These are phyloP conservation scores for Ciconia nigra DNA, from an alignment of 2,797 vertebrate species.

Conservation along the genomic window DNA sequence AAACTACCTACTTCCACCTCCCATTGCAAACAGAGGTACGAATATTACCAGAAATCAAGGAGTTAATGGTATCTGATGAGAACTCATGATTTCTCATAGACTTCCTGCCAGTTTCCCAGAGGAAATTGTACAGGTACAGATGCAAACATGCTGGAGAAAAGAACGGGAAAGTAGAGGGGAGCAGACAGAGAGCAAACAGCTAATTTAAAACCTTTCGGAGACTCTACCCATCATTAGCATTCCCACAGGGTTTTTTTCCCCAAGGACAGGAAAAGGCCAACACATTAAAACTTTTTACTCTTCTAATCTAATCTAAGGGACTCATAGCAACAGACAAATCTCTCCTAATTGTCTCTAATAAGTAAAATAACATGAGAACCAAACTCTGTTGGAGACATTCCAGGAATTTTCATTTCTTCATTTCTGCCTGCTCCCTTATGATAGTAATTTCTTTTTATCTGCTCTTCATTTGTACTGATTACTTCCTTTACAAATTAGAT, in stretches of 20 bases:
- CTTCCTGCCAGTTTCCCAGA: neutral
- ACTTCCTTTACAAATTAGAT: slow-evolving; percentile 11
- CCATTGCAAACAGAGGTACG: neutral
- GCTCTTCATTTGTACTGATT: slow-evolving; percentile 35
- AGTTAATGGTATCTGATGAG: neutral
- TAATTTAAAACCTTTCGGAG: neutral
- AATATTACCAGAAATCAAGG: neutral
- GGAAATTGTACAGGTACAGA: neutral
- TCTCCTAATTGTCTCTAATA: slow-evolving; percentile 23
- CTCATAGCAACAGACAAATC: neutral
- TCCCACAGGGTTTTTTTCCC: neutral
- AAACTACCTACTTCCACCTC: neutral
- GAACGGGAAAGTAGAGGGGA: neutral
- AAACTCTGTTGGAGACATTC: neutral
- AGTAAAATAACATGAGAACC: slow-evolving; percentile 22
- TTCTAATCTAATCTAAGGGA: slow-evolving; percentile 24
- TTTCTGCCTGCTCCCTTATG: neutral
- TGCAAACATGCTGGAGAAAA: neutral
- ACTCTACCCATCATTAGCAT: neutral
- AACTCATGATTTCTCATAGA: neutral
- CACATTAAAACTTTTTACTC: neutral
- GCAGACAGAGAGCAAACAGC: neutral
- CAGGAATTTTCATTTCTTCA: slow-evolving; percentile 18
- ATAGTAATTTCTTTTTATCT: slow-evolving; percentile 39
- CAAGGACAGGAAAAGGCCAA: neutral